phyloP scores from a whole-genome alignment of 2,888 invertebrate species.

The Diadromus collaris region DNA sequence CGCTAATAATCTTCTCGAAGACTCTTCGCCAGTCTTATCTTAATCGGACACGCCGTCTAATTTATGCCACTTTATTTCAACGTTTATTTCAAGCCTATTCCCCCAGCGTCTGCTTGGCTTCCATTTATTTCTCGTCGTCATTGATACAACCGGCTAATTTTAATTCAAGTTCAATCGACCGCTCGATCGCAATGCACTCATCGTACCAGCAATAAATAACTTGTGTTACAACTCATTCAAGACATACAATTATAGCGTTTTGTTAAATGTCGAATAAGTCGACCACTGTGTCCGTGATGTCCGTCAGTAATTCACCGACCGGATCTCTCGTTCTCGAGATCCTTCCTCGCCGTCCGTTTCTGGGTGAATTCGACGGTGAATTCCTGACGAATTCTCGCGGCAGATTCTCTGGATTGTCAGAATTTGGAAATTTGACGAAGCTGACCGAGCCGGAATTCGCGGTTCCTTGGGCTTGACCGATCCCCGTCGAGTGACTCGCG shows the following conservation, averaged over 20 bases:
- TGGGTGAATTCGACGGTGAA: slow-evolving; percentile 13
- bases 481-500: slow-evolving; percentile 62
- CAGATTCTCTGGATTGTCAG: slow-evolving; percentile 51
- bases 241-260: neutral
- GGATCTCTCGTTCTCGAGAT: slow-evolving; percentile 57
- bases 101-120: slow-evolving; percentile 1
- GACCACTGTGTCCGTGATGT: slow-evolving; percentile 64
- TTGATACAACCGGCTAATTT: slow-evolving; percentile 30
- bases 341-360: slow-evolving; percentile 33
- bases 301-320: slow-evolving; percentile 63
- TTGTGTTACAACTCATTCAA: neutral
- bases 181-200: slow-evolving; percentile 20
- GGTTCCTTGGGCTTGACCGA: slow-evolving; percentile 62
- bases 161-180: slow-evolving; percentile 30
- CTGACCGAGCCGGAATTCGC: slow-evolving; percentile 66
- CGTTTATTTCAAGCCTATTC: slow-evolving; percentile 24
- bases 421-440: slow-evolving; percentile 60
- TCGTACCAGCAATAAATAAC: slow-evolving; percentile 29
- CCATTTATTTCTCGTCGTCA: slow-evolving; percentile 20
- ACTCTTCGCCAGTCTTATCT: slow-evolving; percentile 19
- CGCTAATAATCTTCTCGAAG: slow-evolving; percentile 3
- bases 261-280: slow-evolving; percentile 65
- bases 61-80: slow-evolving; percentile 29
- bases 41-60: slow-evolving; percentile 37
- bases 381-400: slow-evolving; percentile 65